Conservation (phyloP, 2,113 vertebrate species). For the Nanorana parkeri region DNA sequence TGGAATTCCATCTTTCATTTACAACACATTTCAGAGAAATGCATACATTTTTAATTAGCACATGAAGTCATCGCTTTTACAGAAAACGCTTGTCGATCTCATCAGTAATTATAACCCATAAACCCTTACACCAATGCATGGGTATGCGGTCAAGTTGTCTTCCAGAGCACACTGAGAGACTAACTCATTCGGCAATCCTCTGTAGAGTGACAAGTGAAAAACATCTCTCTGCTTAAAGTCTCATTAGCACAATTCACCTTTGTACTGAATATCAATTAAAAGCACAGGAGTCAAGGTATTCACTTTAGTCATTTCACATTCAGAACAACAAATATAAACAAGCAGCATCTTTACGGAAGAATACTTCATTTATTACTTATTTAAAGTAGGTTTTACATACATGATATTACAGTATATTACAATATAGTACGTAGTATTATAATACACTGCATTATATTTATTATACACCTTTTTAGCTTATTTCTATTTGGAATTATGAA, state of each 20-base stretch:
- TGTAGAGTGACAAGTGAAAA: slow-evolving; percentile 23
- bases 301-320: slow-evolving; percentile 31
- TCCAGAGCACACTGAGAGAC: slow-evolving; percentile 11
- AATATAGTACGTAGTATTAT: background rate
- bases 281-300: slow-evolving; percentile 23
- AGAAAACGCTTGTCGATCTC: slow-evolving; percentile 24
- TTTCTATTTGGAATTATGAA: background rate
- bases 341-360: background rate
- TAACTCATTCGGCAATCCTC: slow-evolving; percentile 11
- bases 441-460: background rate
- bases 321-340: slow-evolving; percentile 21
- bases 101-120: slow-evolving; percentile 26
- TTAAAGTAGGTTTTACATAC: too few relatives aligned
- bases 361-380: too few relatives aligned
- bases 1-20: slow-evolving; percentile 30
- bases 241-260: slow-evolving; percentile 30
- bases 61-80: background rate
- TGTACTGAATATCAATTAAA: slow-evolving; percentile 14
- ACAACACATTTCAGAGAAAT: slow-evolving; percentile 18
- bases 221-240: slow-evolving; percentile 7
- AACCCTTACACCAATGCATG: background rate
- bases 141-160: slow-evolving; percentile 10
- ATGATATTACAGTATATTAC: background rate
- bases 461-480: background rate
- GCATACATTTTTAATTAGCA: slow-evolving; percentile 48